Base-by-base conservation (phyloP, 2,113 vertebrate species). In the Sapajus apella region DNA sequence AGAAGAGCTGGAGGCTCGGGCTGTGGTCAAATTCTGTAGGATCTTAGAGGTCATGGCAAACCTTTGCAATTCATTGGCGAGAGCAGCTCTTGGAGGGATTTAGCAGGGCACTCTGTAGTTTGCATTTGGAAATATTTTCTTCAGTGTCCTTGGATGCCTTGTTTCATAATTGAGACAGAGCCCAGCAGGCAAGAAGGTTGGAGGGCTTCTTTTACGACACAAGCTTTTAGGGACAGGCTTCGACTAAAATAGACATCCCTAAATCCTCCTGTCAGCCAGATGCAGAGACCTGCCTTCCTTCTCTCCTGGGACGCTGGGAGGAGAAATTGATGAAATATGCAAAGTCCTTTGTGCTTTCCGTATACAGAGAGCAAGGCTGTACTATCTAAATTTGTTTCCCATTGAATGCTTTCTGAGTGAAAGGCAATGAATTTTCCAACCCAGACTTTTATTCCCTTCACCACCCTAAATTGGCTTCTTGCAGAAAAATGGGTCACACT, bases 181-280 rank as follows among this genome's bases (percentile, higher is more conserved):
- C 16, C 68, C 58, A 21, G 83, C 68, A 91, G 87, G 66, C 50
- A 16, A 68, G 72, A 32, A 80, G 56, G 52, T 25, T 80, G 83
- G 66, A 89, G 83, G 96, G 50, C 77, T 88, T 91, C 97, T 96
- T 96, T 91, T 50, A 91, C 90, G 92, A 91, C 82, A 72, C n/a
- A 84, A 37, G 79, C 75, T 88, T 82, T 89, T 61, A 68, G 58
- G 94, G 94, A 30, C 56, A 66, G 55, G 25, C 47, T 76, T 55
- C 1, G 20, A 66, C 56, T 64, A 70, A 91, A 96, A 88, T 35
- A 85, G 64, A 30, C 7, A 35, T 18, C 43, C 58, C 55, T 45
- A 55, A 43, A 37, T 55, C 56, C 82, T 47, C 17, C 27, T 25
- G 40, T 18, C 5, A 43, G 12, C 50, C 50, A n/a, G 73, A 21